A percentile compares a stretch with the other conserved stretches of the same genome.
phyloP scores from a whole-genome alignment of 2,888 invertebrate genomes.

The Sinopyrophorus schimmeli region DNA sequence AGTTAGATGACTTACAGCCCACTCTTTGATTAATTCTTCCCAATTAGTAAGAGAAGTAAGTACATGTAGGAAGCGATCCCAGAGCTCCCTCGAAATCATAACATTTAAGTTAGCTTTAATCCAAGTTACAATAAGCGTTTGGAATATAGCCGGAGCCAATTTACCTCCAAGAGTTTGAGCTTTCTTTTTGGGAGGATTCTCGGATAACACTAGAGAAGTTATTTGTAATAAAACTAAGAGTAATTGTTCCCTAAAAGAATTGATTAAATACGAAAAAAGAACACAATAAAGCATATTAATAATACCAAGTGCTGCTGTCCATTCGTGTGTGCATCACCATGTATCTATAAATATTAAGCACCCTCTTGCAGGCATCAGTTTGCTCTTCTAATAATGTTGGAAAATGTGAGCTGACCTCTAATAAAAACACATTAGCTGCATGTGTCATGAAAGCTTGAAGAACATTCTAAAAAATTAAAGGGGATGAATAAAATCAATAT shows the following conservation, averaged over 20 bases:
- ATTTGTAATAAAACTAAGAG: slow-evolving; percentile 86
- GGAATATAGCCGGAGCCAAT: slow-evolving; percentile 82
- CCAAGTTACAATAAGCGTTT: slow-evolving; percentile 97
- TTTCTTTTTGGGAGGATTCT: slow-evolving; percentile 76
- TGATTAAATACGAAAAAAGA: background rate
- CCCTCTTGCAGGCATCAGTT: slow-evolving; percentile 94
- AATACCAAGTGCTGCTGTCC: slow-evolving; percentile 88
- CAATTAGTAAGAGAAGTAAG: slow-evolving; percentile 87
- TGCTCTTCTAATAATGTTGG: slow-evolving; percentile 84
- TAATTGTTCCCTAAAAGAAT: slow-evolving; percentile 75
- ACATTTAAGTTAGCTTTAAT: slow-evolving; percentile 96
- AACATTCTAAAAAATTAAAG: slow-evolving; percentile 71
- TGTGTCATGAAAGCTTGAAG: slow-evolving; percentile 91
- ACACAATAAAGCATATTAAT: slow-evolving; percentile 1
- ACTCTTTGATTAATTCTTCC: slow-evolving; percentile 93
- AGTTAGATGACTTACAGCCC: slow-evolving; percentile 75
- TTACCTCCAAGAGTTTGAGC: slow-evolving; percentile 76
- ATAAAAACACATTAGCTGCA: slow-evolving; percentile 91
- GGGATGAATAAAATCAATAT: too few relatives aligned
- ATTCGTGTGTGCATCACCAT: slow-evolving; percentile 96
- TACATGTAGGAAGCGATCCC: slow-evolving; percentile 91
- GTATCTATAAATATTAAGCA: slow-evolving; percentile 92
- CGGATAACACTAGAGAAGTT: slow-evolving; percentile 84
- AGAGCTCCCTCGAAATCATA: slow-evolving; percentile 82
- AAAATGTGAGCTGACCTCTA: slow-evolving; percentile 65